Conservation (phyloP, 2,113 vertebrate genomes). For the Tupaia chinensis region DNA sequence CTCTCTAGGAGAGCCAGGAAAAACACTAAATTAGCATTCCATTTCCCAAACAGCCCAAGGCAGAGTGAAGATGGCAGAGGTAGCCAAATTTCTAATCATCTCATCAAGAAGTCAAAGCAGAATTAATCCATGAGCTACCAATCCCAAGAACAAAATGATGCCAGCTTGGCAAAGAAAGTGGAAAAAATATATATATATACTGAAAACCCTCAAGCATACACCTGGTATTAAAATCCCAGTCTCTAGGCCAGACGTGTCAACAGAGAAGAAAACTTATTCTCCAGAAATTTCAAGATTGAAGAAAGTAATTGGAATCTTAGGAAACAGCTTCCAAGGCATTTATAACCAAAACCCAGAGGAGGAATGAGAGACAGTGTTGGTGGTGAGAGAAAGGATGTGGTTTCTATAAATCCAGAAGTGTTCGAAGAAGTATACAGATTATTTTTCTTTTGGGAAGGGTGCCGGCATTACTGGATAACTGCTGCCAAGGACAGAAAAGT, state of each 20-base stretch:
- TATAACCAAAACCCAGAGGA: background rate
- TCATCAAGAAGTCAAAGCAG: slow-evolving; percentile 70
- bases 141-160: slow-evolving; percentile 44
- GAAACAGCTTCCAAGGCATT: background rate
- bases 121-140: slow-evolving; percentile 53
- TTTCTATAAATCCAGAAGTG: background rate
- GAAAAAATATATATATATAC: background rate
- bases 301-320: background rate
- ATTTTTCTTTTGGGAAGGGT: background rate
- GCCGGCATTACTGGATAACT: background rate
- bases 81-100: slow-evolving; percentile 75
- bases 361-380: background rate
- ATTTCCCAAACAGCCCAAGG: slow-evolving; percentile 57
- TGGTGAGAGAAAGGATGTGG: background rate
- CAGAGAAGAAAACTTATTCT: slow-evolving; percentile 42
- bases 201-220: background rate
- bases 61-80: slow-evolving; percentile 44
- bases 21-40: slow-evolving; percentile 62
- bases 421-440: background rate
- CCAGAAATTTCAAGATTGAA: slow-evolving; percentile 31
- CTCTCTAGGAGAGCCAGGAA: slow-evolving; percentile 53
- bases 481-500: background rate
- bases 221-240: slow-evolving; percentile 15
- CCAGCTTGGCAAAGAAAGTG: slow-evolving; percentile 55
- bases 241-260: slow-evolving; percentile 7